A percentile compares a stretch with the other conserved stretches of the same genome.
Evolutionary conservation across 2,797 vertebrate genomes (phyloP).

Genomic region (Leptoclinus maculatus): DNA sequence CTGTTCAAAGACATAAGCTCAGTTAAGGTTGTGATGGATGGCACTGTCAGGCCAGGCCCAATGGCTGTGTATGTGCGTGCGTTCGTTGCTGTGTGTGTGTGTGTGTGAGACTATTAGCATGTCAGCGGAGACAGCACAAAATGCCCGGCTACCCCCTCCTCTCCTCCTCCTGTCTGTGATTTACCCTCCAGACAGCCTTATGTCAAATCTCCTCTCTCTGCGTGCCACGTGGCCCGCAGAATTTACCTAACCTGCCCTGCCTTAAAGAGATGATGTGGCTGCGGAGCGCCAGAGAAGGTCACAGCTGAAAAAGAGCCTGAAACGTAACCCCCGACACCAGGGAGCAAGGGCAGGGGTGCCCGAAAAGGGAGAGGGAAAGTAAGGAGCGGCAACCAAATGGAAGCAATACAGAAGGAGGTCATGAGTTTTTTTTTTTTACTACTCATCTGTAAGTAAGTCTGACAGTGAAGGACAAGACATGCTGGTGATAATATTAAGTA

Average conservation of each 20-base stretch:
- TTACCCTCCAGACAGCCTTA: conserved; percentile 74
- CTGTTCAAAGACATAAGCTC: conserved; percentile 67
- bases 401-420: conserved; percentile 34
- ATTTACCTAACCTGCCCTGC: conserved; percentile 58
- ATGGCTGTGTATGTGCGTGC: conserved; percentile 10
- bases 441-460: background rate
- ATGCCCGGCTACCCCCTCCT: conserved; percentile 23
- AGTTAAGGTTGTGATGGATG: conserved; percentile 72
- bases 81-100: background rate
- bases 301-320: conserved; percentile 52
- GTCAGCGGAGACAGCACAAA: conserved; percentile 48
- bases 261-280: conserved; percentile 42
- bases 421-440: conserved; percentile 16
- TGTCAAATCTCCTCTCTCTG: conserved; percentile 59
- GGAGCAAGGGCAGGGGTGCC: conserved; percentile 36
- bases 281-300: conserved; percentile 59
- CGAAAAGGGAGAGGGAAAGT: conserved; percentile 25
- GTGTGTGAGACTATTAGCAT: conserved; percentile 57
- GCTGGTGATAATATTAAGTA: background rate
- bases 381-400: conserved; percentile 31
- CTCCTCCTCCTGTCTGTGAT: conserved; percentile 46
- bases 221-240: conserved; percentile 49
- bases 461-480: conserved; percentile 9
- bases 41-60: conserved; percentile 59
- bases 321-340: conserved; percentile 30